Conservation (phyloP, 2,113 vertebrate genomes). For the Crotalus tigris region DNA sequence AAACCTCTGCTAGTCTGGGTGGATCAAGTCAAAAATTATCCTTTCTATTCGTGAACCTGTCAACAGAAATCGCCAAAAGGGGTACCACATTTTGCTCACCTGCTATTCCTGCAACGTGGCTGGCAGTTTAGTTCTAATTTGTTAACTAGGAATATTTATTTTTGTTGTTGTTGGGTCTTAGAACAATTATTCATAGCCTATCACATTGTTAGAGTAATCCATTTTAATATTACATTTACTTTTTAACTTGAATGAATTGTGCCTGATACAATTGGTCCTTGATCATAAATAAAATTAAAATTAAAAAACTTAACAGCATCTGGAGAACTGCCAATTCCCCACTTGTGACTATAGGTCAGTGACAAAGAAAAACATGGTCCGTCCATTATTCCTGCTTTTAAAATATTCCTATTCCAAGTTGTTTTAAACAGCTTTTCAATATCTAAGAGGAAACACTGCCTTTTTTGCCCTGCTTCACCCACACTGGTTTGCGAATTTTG, state of each 20-base stretch:
- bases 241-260: neutral
- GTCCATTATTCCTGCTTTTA: neutral
- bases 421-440: neutral
- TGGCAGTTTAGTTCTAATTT: neutral
- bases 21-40: neutral
- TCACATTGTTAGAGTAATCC: neutral
- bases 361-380: neutral
- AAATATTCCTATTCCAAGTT: neutral
- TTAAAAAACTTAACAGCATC: neutral
- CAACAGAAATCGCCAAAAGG: neutral
- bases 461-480: neutral
- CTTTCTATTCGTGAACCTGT: neutral
- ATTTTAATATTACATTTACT: neutral
- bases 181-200: neutral
- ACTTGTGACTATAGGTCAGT: neutral
- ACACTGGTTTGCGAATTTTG: neutral
- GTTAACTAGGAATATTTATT: neutral
- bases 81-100: neutral
- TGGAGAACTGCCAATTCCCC: neutral
- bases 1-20: neutral
- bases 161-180: neutral
- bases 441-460: neutral
- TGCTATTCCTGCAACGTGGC: neutral
- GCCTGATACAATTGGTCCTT: neutral
- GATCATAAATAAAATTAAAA: neutral